phyloP scores from a whole-genome alignment of 2,797 vertebrate species.

The Macropodus opercularis region DNA sequence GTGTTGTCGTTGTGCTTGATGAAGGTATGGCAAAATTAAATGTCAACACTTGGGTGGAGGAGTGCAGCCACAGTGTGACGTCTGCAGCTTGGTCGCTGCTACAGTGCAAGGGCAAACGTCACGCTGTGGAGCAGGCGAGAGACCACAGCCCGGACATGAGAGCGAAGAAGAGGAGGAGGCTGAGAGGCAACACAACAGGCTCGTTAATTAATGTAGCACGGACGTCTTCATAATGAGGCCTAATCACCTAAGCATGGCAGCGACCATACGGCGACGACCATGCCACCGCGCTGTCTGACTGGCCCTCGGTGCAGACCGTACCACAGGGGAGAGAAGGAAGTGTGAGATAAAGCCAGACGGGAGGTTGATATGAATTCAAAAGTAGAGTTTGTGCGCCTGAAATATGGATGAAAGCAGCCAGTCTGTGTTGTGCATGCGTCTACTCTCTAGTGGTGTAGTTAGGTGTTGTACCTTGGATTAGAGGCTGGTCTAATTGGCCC shows the following conservation, averaged over 20 bases:
- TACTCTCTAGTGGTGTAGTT: slow-evolving; percentile 71
- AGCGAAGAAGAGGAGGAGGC: slow-evolving; percentile 48
- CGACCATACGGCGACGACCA: slow-evolving; percentile 73
- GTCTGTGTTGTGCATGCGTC: slow-evolving; percentile 38
- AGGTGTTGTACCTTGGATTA: slow-evolving; percentile 73
- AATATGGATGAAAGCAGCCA: slow-evolving; percentile 58
- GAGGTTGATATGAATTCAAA: slow-evolving; percentile 50
- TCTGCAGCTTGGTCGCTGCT: slow-evolving; percentile 59
- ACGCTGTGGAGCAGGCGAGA: slow-evolving; percentile 65
- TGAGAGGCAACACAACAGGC: slow-evolving; percentile 80
- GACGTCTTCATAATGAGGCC: slow-evolving; percentile 86
- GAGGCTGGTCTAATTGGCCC: slow-evolving; percentile 80
- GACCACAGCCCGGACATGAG: slow-evolving; percentile 65
- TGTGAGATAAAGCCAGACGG: slow-evolving; percentile 1
- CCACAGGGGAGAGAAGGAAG: slow-evolving; percentile 13
- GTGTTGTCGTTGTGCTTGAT: slow-evolving; percentile 52
- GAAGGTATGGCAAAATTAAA: slow-evolving; percentile 68
- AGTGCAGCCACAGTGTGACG: slow-evolving; percentile 43
- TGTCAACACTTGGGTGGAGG: slow-evolving; percentile 56
- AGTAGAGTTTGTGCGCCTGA: slow-evolving; percentile 35
- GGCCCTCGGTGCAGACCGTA: slow-evolving; percentile 53
- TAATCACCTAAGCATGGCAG: slow-evolving; percentile 87
- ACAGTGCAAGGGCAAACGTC: slow-evolving; percentile 62
- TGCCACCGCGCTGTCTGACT: slow-evolving; percentile 46
- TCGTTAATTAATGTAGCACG: slow-evolving; percentile 89